Conservation (phyloP, 2,888 invertebrate species). For the Spatulosminthurus flaviceps region DNA sequence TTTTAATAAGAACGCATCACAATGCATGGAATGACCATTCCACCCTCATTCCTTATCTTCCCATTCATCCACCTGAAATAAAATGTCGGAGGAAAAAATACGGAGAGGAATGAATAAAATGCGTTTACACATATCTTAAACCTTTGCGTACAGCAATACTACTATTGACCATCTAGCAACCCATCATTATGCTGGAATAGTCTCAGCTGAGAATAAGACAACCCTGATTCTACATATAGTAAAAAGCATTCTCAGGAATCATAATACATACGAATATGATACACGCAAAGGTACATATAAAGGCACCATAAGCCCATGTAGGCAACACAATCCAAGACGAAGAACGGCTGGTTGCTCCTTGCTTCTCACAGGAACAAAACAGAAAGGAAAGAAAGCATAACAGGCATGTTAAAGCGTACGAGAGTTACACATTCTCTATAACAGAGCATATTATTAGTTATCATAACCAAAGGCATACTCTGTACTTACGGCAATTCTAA, state of each 20-base stretch:
- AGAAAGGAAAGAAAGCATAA: background rate
- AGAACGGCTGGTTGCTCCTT: background rate
- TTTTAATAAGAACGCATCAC: background rate
- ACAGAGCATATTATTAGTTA: no score
- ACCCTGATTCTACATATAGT: background rate
- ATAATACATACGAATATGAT: no score
- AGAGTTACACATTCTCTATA: no score
- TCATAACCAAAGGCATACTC: no score
- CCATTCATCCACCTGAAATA: slow-evolving; percentile 22
- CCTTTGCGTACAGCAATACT: no score
- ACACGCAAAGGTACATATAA: no score
- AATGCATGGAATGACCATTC: slow-evolving; percentile 18
- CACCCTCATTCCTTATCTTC: slow-evolving; percentile 11
- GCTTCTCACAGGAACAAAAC: background rate
- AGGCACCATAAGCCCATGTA: background rate
- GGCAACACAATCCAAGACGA: background rate
- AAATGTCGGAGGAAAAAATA: slow-evolving; percentile 18
- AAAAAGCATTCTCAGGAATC: background rate
- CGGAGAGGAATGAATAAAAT: background rate
- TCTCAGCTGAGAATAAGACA: background rate
- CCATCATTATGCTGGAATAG: background rate
- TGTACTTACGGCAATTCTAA: no score
- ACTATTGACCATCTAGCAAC: slow-evolving; percentile 15
- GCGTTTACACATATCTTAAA: background rate
- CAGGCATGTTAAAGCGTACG: no score